Conservation (phyloP, 2,888 invertebrate genomes). For the Pandemis corylana region DNA sequence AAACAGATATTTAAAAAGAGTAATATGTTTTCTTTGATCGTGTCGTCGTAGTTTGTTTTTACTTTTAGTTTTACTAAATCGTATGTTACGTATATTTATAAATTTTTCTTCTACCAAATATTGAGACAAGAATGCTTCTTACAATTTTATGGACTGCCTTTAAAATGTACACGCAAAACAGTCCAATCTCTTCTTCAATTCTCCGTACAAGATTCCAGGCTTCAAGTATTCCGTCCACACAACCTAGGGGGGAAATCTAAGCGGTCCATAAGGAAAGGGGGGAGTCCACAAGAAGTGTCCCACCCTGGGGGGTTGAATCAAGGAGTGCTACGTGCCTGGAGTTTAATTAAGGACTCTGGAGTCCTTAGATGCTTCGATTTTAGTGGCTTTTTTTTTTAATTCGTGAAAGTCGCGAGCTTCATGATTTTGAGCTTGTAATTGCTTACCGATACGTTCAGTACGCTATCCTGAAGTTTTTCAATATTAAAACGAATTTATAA, state of each 20-base stretch:
- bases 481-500: not conserved
- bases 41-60: not conserved
- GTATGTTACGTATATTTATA: not conserved
- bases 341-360: slow-evolving; percentile 82
- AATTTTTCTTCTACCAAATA: not conserved
- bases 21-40: not conserved
- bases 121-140: slow-evolving; percentile 29
- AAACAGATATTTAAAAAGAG: not conserved
- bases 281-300: slow-evolving; percentile 53
- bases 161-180: slow-evolving; percentile 66
- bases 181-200: slow-evolving; percentile 81
- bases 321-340: slow-evolving; percentile 82
- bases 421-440: slow-evolving; percentile 42
- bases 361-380: slow-evolving; percentile 81
- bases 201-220: slow-evolving; percentile 81
- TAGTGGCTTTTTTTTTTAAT: slow-evolving; percentile 81
- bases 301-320: slow-evolving; percentile 79
- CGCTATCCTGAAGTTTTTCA: not conserved
- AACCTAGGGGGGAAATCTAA: slow-evolving; percentile 82
- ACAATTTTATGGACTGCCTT: slow-evolving; percentile 42
- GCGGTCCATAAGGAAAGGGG: slow-evolving; percentile 82
- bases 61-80: not conserved
- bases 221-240: slow-evolving; percentile 82
- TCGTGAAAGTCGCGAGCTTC: slow-evolving; percentile 53
- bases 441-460: not conserved